Conservation (phyloP, 2,113 vertebrate species). For the Oreotrochilus melanogaster region DNA sequence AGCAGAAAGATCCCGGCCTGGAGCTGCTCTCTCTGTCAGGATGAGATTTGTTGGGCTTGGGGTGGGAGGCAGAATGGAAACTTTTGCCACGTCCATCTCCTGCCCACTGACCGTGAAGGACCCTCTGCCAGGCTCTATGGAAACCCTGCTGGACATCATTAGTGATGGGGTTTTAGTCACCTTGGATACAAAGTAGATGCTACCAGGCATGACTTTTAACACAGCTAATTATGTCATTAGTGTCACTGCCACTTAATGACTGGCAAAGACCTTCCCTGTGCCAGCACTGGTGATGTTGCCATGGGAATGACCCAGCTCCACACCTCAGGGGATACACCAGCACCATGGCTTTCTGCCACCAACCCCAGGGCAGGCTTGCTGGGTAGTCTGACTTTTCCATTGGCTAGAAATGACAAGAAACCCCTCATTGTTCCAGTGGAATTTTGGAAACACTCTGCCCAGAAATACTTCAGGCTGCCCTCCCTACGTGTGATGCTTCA, state of each 20-base stretch:
- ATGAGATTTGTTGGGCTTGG: rapidly evolving
- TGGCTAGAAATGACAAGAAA: background rate
- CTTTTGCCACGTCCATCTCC: background rate
- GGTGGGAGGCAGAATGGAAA: background rate
- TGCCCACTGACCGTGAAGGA: background rate
- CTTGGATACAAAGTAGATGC: slow-evolving; percentile 68
- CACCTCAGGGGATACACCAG: background rate
- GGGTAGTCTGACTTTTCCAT: background rate
- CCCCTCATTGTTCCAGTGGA: rapidly evolving
- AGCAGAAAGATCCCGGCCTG: background rate
- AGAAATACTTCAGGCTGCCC: rapidly evolving
- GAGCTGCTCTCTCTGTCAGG: background rate
- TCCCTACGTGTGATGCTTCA: rapidly evolving
- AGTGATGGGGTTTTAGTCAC: slow-evolving; percentile 40
- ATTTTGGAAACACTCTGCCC: background rate
- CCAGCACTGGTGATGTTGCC: background rate
- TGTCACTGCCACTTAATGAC: slow-evolving; percentile 22
- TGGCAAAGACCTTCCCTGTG: background rate
- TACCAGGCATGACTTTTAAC: slow-evolving; percentile 60
- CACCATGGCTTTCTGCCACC: background rate
- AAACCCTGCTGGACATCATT: background rate
- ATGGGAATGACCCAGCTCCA: background rate
- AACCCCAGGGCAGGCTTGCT: rapidly evolving
- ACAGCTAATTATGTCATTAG: slow-evolving; percentile 68
- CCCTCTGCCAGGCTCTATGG: background rate